Conservation (phyloP, 2,888 invertebrate genomes). For the Salticus scenicus region DNA sequence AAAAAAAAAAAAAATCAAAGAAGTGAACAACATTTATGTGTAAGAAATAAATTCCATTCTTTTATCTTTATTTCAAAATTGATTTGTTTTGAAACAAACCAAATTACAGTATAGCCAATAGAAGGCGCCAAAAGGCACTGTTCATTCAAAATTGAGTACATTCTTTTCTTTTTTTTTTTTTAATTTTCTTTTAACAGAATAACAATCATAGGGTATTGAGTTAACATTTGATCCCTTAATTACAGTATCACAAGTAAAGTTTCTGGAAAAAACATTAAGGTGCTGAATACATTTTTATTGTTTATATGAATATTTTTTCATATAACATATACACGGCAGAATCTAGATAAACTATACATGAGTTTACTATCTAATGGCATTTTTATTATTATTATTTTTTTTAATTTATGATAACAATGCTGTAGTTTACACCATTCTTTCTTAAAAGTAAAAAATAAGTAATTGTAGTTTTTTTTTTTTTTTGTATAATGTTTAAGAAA, state of each 20-base stretch:
- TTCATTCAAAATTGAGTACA: conserved; percentile 24
- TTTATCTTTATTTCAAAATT: conserved; percentile 58
- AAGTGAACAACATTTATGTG: too few species aligned
- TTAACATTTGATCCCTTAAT: conserved; percentile 56
- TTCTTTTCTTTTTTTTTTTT: neutral
- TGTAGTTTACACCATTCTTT: too few species aligned
- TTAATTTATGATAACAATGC: too few species aligned
- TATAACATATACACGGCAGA: too few species aligned
- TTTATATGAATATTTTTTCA: too few species aligned
- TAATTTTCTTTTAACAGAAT: conserved; percentile 3
- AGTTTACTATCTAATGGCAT: too few species aligned
- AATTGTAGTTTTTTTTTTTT: too few species aligned
- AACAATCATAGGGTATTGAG: conserved; percentile 13
- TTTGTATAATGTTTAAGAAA: too few species aligned
- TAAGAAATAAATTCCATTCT: conserved; percentile 2
- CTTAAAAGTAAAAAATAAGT: too few species aligned
- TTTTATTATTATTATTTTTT: too few species aligned
- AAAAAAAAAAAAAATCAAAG: too few species aligned
- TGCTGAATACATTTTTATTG: conserved; percentile 19
- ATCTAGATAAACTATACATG: too few species aligned
- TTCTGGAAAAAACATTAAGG: conserved; percentile 37
- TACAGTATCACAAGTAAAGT: conserved; percentile 59
- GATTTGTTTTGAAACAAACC: conserved; percentile 54
- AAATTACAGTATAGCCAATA: conserved; percentile 32
- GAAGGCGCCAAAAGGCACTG: conserved; percentile 47